Evolutionary conservation across 2,888 invertebrate species (phyloP).

Genomic region (Pachydiplax longipennis): DNA sequence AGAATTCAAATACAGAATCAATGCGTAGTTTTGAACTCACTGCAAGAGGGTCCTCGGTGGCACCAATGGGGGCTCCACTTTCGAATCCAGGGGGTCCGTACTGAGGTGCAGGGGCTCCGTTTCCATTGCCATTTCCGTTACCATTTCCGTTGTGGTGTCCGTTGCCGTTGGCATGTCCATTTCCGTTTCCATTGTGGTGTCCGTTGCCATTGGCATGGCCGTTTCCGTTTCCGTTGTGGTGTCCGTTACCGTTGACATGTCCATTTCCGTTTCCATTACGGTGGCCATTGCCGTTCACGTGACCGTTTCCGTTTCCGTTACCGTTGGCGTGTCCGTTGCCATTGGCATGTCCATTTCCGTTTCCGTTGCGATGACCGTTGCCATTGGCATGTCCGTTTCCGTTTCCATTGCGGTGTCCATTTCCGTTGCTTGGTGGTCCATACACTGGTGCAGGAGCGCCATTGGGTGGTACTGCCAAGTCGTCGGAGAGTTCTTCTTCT

Average conservation of each 20-base stretch:
- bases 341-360: background rate
- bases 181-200: background rate
- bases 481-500: background rate
- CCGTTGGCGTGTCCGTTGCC: background rate
- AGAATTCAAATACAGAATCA: no score
- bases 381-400: constrained; percentile 1
- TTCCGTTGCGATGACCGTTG: background rate
- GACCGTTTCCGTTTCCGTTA: background rate
- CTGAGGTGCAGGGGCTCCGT: constrained; percentile 16
- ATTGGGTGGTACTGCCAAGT: background rate
- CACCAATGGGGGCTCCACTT: background rate
- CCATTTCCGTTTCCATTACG: background rate
- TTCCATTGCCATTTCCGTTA: background rate
- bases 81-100: background rate
- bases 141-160: background rate
- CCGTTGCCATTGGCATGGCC: no score
- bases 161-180: background rate
- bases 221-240: background rate
- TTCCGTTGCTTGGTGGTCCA: background rate
- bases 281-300: background rate
- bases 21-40: background rate
- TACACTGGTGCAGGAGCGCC: background rate
- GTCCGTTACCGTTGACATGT: background rate
- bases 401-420: background rate
- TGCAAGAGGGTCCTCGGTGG: background rate